Evolutionary conservation across 2,888 invertebrate genomes (phyloP).

Genomic region (Notodonta dromedarius): DNA sequence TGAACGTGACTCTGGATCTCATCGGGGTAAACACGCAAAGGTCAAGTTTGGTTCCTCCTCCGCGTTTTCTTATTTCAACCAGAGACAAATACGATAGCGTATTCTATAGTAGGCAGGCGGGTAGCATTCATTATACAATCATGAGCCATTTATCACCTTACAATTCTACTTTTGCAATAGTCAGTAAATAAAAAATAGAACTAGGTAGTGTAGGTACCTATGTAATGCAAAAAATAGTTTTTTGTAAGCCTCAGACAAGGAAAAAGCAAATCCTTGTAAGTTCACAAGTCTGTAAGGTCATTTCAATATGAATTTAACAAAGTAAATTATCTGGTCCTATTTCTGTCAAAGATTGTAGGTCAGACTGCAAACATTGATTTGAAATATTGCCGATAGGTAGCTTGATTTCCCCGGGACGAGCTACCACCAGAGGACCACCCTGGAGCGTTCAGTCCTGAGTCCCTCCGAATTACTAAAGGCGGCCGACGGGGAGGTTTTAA

Average conservation of each 20-base stretch:
- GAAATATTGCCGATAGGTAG: neutral
- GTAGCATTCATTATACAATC: neutral
- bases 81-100: neutral
- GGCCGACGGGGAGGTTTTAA: too few species aligned
- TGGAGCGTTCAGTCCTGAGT: too few species aligned
- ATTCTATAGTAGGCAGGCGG: neutral
- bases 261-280: neutral
- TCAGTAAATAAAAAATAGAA: too few species aligned
- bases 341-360: neutral
- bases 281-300: neutral
- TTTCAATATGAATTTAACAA: neutral
- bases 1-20: too few species aligned
- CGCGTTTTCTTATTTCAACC: constrained; percentile 9
- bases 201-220: too few species aligned
- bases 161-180: too few species aligned
- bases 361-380: too few species aligned
- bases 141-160: neutral
- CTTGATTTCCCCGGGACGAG: too few species aligned
- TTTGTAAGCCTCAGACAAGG: neutral
- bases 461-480: too few species aligned
- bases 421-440: too few species aligned
- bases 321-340: neutral
- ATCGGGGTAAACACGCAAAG: too few species aligned
- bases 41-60: too few species aligned
- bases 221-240: neutral